Evolutionary conservation across 2,113 vertebrate species (phyloP), one percentile per base, ranked within the genome.

Genomic region (Anas platyrhynchos): DNA sequence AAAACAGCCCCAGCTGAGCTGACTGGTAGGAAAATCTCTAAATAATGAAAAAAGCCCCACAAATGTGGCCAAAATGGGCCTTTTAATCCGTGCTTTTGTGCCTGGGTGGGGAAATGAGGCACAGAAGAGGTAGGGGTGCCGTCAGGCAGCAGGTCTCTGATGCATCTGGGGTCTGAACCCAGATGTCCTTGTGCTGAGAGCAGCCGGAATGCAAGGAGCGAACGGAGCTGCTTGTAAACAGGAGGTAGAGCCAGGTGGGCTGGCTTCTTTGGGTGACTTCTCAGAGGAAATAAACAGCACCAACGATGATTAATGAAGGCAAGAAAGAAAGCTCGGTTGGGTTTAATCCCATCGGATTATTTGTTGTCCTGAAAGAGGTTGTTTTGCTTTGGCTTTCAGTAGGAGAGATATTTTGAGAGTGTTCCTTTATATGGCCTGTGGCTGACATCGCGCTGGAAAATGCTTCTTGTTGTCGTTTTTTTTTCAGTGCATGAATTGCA

Each of bases 381-480:
- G 76, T 16, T 92, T 79, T 44, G 55, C 55, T 62, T 67, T 74
- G 68, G 17, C 83, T 92, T 86, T 76, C 89, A 83, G 63, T 11
- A 26, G 50, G 21, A 75, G 75, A 88, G 76, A 88, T 91, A 67
- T 93, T 94, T 67, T 83, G 63, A n/a, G 92, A 91, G 63, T 8
- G 13, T 38, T 85, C 68, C 77, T 91, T 91, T 96, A 63, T 67
- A 21, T 29, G 66, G 82, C 67, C 86, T 56, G 65, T 59, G 72
- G 88, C 83, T 89, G 90, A 87, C 50, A 25, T 41, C 54, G 71
- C 54, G 12, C 16, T 83, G 86, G 72, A 95, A 91, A 95, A 77
- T 62, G 55, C 79, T 86, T 18, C 75, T 44, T 16, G 78, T 44
- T 16, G 9, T 73, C 65, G 83, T 71, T 22, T 76, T 52, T 43